A percentile compares a stretch with the other conserved stretches of the same genome.
phyloP scores from a whole-genome alignment of 1,140 invertebrate species.

The Xylocopa sonorina region DNA sequence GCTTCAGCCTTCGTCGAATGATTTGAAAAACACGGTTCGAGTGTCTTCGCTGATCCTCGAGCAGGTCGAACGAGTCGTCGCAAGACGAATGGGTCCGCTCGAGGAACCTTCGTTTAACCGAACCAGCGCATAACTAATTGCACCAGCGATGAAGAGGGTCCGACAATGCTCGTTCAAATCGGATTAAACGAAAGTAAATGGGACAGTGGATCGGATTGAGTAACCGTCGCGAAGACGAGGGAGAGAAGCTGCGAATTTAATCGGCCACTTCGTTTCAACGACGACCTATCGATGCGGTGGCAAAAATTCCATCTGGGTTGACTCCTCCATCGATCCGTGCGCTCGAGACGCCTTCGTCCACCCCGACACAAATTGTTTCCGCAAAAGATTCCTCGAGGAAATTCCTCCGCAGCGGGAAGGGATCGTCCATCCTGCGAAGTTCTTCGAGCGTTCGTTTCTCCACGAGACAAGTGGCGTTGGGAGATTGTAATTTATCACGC shows the following conservation, averaged over 20 bases:
- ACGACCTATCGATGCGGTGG: neutral
- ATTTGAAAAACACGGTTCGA: neutral
- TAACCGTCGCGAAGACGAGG: neutral
- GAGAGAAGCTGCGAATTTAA: neutral
- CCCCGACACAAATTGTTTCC: no score
- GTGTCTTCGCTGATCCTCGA: no score
- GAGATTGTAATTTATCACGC: no score
- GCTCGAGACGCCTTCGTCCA: no score
- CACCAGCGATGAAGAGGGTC: neutral
- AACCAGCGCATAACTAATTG: slow-evolving; percentile 37
- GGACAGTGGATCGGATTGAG: slow-evolving; percentile 12
- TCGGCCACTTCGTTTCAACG: neutral
- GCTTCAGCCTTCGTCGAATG: no score
- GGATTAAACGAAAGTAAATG: slow-evolving; percentile 44
- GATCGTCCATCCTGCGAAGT: no score
- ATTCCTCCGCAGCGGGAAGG: no score
- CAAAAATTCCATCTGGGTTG: neutral
- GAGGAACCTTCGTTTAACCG: neutral
- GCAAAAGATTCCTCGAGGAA: no score
- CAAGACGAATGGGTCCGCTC: slow-evolving; percentile 18
- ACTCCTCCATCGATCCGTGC: no score
- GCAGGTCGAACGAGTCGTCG: neutral
- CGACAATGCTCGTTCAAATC: slow-evolving; percentile 23
- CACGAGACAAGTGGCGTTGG: no score
- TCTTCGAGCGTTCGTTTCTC: no score